Conservation (phyloP, 2,797 vertebrate species). For the Oryzias sinensis region DNA sequence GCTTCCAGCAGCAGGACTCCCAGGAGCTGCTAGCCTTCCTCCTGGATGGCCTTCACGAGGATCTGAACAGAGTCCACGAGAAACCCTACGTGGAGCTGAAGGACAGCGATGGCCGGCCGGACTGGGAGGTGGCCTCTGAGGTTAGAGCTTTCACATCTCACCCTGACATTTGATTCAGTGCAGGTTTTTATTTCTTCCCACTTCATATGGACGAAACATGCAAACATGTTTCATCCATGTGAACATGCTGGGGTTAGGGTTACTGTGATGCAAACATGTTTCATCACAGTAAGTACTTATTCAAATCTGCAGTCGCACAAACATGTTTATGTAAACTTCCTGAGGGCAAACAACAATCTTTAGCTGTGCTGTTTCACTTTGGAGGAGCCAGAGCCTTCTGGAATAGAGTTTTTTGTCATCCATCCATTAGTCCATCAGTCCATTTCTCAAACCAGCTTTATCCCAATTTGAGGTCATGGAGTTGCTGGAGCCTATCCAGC, state of each 20-base stretch:
- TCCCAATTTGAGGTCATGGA: too few relatives aligned
- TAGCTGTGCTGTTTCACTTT: too few relatives aligned
- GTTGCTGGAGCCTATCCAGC: too few relatives aligned
- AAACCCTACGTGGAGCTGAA: conserved; percentile 98
- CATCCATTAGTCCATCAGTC: too few relatives aligned
- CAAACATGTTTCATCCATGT: not conserved
- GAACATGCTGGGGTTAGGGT: too few relatives aligned
- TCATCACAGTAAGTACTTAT: not conserved
- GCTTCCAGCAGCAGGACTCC: conserved; percentile 98
- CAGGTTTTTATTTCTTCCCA: not conserved
- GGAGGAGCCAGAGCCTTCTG: too few relatives aligned
- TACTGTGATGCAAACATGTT: not conserved
- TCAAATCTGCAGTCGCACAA: not conserved
- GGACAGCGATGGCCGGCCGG: conserved; percentile 94
- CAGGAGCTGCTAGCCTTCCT: conserved; percentile 97
- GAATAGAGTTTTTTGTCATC: too few relatives aligned
- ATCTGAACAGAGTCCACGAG: conserved; percentile 95
- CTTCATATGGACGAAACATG: not conserved
- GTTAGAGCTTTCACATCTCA: conserved; percentile 62
- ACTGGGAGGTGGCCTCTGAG: conserved; percentile 98
- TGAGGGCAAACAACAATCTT: too few relatives aligned
- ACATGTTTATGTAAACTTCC: not conserved
- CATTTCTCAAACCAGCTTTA: too few relatives aligned
- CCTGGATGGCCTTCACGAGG: conserved; percentile 96
- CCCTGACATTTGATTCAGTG: not conserved